Base-by-base conservation (phyloP, 1,140 invertebrate species). In the Scylla paramamosain region DNA sequence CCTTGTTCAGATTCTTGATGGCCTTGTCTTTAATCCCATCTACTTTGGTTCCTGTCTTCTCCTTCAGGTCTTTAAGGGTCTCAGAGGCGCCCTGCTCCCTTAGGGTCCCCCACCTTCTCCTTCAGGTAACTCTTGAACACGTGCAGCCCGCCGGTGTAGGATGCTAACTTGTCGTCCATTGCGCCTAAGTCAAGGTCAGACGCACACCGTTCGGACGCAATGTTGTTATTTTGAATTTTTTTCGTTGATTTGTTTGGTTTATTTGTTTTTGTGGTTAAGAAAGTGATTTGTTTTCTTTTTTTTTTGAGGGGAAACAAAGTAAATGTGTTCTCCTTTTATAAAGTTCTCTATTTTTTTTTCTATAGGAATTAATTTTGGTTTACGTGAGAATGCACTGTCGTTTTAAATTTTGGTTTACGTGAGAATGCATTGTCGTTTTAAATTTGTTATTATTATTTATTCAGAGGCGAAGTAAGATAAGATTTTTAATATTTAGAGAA, bases 71-170 rank as follows among this genome's bases (percentile, higher is more conserved):
- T 16, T 93, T 67, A 0, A 95, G 48, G 29, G 95, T 94, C 0
- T 89, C 95, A 8, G 93, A 39, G 0, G 95, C 77, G 25, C 95
- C 95, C 32, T 91, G 92, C 82, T 94, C 92, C 90, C 91, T 93
- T 28, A 92, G 32, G 28, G 77, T 83, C 12, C 92, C 95, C 95
- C 95, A 93, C 14, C 14, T 95, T 95, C 67, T 95, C 95, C 92
- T 95, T 95, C 92, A 95, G 92, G 88, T 95, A 95, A 16, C 88
- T 91, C 46, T 93, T 93, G 89, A 95, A 94, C 29, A 95, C 82
- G 93, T 95, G 95, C 14, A 95, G 87, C 1, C 95, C 95, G n/a
- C 95, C 95, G 0, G 95, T 95, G 92, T 95, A 95, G 7, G 89
- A 93, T 16, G 95, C 95, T 16, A 95, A 28, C 83, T 95, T 95